Conservation (phyloP, 2,113 vertebrate species). For the Trogon surrucura region DNA sequence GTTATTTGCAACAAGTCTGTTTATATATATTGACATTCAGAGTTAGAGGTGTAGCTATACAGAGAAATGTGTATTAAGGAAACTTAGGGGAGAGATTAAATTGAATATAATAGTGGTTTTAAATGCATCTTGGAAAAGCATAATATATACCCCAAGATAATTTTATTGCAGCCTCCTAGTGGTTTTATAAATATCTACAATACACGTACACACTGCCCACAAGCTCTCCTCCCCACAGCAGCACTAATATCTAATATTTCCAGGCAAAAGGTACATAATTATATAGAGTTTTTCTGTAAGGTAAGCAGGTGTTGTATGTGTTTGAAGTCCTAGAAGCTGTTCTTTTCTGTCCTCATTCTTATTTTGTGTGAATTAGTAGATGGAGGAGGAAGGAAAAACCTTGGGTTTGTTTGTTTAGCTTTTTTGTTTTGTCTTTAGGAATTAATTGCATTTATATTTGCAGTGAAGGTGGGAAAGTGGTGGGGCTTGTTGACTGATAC, state of each 20-base stretch:
- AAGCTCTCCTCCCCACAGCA: conserved; percentile 16
- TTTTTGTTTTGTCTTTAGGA: neutral
- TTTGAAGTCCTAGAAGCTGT: neutral
- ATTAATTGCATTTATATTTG: neutral
- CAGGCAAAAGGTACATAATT: neutral
- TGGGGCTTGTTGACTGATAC: neutral
- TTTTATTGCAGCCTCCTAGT: conserved; percentile 38
- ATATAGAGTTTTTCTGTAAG: neutral
- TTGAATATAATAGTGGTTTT: neutral
- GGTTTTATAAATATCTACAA: conserved; percentile 35
- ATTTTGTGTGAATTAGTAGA: neutral
- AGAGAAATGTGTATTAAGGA: neutral
- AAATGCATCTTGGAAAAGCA: conserved; percentile 12
- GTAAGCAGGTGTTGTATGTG: neutral
- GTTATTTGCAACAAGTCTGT: neutral
- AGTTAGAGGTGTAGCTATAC: neutral
- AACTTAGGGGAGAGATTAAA: conserved; percentile 12
- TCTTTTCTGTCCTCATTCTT: neutral
- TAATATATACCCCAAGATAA: neutral
- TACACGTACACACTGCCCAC: neutral
- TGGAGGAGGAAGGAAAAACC: neutral
- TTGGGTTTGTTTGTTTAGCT: neutral
- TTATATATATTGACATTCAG: neutral
- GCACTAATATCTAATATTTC: conserved; percentile 7
- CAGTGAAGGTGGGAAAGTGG: neutral